phyloP scores from a whole-genome alignment of 2,113 vertebrate genomes.

The Brachirus orientalis region DNA sequence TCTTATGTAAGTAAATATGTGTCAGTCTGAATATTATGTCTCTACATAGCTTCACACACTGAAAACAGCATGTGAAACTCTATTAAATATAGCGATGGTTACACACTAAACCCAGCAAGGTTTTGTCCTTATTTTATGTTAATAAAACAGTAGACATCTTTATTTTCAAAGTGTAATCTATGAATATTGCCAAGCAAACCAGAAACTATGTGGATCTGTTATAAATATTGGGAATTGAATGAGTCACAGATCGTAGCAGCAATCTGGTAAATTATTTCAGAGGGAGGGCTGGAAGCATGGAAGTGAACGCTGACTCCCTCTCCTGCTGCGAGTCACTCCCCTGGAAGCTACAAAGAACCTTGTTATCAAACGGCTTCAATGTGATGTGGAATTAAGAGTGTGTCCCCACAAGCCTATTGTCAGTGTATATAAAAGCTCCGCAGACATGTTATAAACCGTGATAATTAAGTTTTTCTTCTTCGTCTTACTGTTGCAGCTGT shows the following conservation, averaged over 20 bases:
- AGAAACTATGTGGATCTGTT: constrained; percentile 40
- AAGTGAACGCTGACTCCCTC: constrained; percentile 37
- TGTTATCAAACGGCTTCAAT: constrained; percentile 62
- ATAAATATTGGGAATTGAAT: constrained; percentile 57
- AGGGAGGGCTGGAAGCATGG: constrained; percentile 53
- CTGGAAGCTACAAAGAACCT: constrained; percentile 59
- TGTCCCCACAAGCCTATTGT: constrained; percentile 43
- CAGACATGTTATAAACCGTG: constrained; percentile 14
- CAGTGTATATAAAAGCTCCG: constrained; percentile 21
- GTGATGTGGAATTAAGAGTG: constrained; percentile 43
- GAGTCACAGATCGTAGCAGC: constrained; percentile 63
- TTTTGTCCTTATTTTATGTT: constrained; percentile 10
- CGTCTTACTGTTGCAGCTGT: constrained; percentile 83
- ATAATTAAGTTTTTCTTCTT: constrained; percentile 18
- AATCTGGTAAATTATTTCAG: constrained; percentile 62
- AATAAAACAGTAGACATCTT: constrained; percentile 26
- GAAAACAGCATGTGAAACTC: background rate
- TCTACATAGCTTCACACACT: constrained; percentile 10
- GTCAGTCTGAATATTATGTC: constrained; percentile 5
- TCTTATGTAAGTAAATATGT: constrained; percentile 7
- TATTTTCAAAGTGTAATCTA: constrained; percentile 3
- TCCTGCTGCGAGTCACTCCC: constrained; percentile 52
- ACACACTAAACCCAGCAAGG: constrained; percentile 6
- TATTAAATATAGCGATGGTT: constrained; percentile 9
- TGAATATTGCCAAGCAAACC: constrained; percentile 38